Evolutionary conservation across 2,797 vertebrate genomes (phyloP), one percentile per base, ranked within the genome.

Genomic region (Lithobates pipiens): DNA sequence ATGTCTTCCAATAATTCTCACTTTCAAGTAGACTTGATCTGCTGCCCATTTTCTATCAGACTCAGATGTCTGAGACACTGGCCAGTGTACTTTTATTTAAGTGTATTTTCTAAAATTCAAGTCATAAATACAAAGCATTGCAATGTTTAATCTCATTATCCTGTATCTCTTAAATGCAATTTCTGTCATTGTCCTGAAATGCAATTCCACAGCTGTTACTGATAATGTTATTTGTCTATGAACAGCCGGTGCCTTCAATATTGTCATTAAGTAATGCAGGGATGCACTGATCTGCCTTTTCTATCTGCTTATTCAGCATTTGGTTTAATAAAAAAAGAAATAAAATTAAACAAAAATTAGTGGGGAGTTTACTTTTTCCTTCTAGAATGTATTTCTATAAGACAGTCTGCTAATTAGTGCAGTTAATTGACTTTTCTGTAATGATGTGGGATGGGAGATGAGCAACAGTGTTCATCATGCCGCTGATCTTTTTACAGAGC

Each of bases 61-160:
- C 68, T 86, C 85, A 86, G 85, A 86, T 86, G 85, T 83, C 65
- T 78, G 18, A 83, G 72, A 78, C 25, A 36, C 70, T 78, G 72
- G 57, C 75, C 61, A 78, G 57, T 23, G 34, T 86, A 73, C n/a
- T 9, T 73, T 78, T 81, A 81, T 77, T 81, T 65, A 13, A 71
- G 23, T 39, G 75, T 75, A 85, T 75, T 73, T 85, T 63, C 63
- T 69, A 67, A 74, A 80, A 67, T 27, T 65, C 16, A 77, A 73
- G 10, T 46, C 75, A 74, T 82, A 73, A 82, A 86, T 27, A 77
- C 39, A 54, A 54, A 70, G 11, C 57, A 74, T 63, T 36, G 32
- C 63, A 27, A 77, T 69, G 46, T 71, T 69, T 76, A 86, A 86
- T 61, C 54, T 72, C 36, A 82, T 82, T 77, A 72, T 77, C n/a